Base-by-base conservation (phyloP, 2,888 invertebrate genomes). In the Ormyrus rosae region DNA sequence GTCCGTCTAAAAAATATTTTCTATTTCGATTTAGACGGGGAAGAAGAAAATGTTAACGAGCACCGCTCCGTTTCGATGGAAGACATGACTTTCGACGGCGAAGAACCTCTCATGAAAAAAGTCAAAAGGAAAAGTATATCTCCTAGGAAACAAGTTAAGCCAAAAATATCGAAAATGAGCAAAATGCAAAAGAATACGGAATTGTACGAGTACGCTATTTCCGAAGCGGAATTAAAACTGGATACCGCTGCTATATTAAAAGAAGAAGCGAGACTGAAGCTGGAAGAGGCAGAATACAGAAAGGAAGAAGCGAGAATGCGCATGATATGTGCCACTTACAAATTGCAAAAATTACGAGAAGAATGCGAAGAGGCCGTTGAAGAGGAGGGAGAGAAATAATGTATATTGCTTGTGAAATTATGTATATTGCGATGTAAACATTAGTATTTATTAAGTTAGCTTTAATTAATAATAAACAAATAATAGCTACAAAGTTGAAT, bases 261-360 rank as follows among this genome's bases (percentile, higher is more conserved):
- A 68, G 87, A 87, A 53, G 87, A 87, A 71, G 87, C 87, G 4
- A 85, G 84, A 64, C 84, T 87, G 46, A 87, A 87, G 71, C 82
- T 87, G 19, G 87, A 87, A 53, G 87, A 87, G 60, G 87, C 87
- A 13, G 85, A 86, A 64, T 87, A 86, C 81, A 85, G 85, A 11
- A 87, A 87, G 70, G 87, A 87, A 65, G 87, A 87, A 10, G 87
- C 87, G n/a, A 85, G 85, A n/a, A 81, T 87, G 45, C 84, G 85
- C 55, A 87, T 87, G 87, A 80, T 87, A 11, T 84, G 87, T 46
- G 84, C 85, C 34, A 86, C 85, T n/a, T 86, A 87, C 77, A 87
- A 87, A 80, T 76, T 87, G 34, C 85, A 87, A 46, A 85, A 85
- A 74, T 81, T 86, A 70, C 85, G 85, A 58, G 84, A 85, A 46